phyloP scores from a whole-genome alignment of 1,140 invertebrate genomes.

The Palaemon carinicauda region DNA sequence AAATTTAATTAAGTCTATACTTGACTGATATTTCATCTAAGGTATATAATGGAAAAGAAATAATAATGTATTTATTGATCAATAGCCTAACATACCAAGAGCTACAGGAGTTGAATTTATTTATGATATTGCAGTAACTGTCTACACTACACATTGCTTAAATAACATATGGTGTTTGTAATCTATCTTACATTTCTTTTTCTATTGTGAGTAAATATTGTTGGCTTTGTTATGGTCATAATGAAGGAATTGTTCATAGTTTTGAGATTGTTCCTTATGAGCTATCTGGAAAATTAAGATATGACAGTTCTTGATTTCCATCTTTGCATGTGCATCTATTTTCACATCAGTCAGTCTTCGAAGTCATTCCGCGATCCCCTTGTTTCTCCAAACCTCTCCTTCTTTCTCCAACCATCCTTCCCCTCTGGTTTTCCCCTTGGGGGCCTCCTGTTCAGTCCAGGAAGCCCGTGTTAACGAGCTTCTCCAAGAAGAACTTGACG shows the following conservation, averaged over 20 bases:
- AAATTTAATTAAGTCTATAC: constrained; percentile 47
- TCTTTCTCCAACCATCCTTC: background rate
- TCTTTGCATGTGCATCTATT: background rate
- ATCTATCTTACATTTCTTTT: too few relatives aligned
- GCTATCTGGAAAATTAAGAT: background rate
- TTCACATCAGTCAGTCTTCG: background rate
- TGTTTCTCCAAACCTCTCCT: background rate
- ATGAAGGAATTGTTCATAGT: background rate
- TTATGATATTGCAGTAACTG: background rate
- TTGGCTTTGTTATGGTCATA: background rate
- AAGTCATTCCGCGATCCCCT: background rate
- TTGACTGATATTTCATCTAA: constrained; percentile 14
- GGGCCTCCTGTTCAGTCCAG: constrained; percentile 78
- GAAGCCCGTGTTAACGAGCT: constrained; percentile 95
- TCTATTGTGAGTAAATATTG: background rate
- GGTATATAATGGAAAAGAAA: constrained; percentile 38
- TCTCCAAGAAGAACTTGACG: constrained; percentile 96
- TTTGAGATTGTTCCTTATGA: background rate
- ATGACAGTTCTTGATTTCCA: background rate
- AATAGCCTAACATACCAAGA: background rate
- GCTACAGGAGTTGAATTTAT: background rate
- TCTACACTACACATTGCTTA: background rate
- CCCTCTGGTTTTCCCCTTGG: background rate
- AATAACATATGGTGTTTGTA: background rate
- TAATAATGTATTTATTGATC: background rate